phyloP scores from a whole-genome alignment of 2,113 vertebrate species.

The Alosa alosa region DNA sequence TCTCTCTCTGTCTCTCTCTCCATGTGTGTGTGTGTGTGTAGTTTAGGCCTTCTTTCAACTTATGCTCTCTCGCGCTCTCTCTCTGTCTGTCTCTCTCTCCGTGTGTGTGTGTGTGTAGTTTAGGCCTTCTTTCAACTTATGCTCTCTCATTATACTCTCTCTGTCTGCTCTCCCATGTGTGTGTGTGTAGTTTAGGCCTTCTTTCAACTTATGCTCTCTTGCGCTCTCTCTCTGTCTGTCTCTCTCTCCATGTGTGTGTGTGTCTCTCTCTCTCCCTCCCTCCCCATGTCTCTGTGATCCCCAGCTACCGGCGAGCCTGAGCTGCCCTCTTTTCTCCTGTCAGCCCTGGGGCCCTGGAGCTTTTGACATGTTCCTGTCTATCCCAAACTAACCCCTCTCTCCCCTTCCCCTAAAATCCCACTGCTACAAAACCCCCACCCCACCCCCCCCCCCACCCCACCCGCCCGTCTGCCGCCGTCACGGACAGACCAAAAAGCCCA shows the following conservation, averaged over 20 bases:
- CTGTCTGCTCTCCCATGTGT: not conserved
- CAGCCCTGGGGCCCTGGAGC: constrained; percentile 44
- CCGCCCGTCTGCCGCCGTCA: constrained; percentile 26
- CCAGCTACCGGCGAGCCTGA: constrained; percentile 17
- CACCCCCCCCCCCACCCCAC: constrained; percentile 42
- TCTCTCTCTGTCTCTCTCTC: too few species aligned
- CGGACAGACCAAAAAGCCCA: not conserved
- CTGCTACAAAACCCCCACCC: not conserved
- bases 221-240: too few species aligned
- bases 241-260: too few species aligned
- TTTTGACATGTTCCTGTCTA: constrained; percentile 50
- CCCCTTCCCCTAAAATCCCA: constrained; percentile 34
- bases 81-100: too few species aligned
- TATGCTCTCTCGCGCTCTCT: too few species aligned
- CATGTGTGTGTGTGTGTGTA: not conserved
- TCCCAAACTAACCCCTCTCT: constrained; percentile 14
- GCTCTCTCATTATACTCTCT: too few species aligned
- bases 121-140: too few species aligned
- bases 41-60: too few species aligned
- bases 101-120: not conserved
- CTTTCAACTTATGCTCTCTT: too few species aligned
- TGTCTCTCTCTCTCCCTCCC: not conserved
- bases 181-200: constrained; percentile 20
- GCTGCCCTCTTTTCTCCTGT: constrained; percentile 21
- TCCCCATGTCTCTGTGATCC: constrained; percentile 20